These are phyloP conservation scores for Cathartes aura DNA, from an alignment of 2,113 vertebrate genomes.

Conservation along the genomic window DNA sequence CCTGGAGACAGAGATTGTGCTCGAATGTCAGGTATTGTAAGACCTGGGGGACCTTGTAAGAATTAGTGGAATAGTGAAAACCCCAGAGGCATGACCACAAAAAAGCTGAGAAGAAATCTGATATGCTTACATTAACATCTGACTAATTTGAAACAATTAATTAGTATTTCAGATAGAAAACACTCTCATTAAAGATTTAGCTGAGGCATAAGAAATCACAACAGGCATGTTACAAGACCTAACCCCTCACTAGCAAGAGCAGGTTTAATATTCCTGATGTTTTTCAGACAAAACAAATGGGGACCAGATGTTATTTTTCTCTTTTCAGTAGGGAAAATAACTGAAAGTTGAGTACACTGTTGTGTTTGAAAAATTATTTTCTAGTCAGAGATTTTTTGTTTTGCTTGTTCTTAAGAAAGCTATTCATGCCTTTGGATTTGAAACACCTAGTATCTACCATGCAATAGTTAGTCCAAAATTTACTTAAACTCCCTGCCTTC, in stretches of 20 bases:
- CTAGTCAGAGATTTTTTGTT: not conserved
- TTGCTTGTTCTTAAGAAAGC: not conserved
- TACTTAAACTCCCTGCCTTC: not conserved
- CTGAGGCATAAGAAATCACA: not conserved
- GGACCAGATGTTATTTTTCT: not conserved
- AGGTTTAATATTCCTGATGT: not conserved
- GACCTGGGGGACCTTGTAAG: not conserved
- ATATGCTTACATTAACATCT: not conserved
- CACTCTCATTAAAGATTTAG: not conserved
- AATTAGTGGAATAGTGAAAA: not conserved
- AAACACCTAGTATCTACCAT: not conserved
- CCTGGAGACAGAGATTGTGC: not conserved
- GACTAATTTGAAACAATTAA: not conserved
- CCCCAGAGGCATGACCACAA: not conserved
- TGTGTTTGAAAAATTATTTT: not conserved
- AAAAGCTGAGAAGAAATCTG: not conserved
- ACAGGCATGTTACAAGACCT: not conserved
- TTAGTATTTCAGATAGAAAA: slow-evolving; percentile 6
- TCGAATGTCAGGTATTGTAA: not conserved
- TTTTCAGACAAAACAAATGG: not conserved
- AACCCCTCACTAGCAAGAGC: not conserved
- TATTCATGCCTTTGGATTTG: not conserved
- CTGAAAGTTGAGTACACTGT: not conserved
- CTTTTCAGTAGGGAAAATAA: not conserved
- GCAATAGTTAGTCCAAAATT: not conserved